Conservation (phyloP, 2,797 vertebrate genomes). For the Lagodon rhomboides region DNA sequence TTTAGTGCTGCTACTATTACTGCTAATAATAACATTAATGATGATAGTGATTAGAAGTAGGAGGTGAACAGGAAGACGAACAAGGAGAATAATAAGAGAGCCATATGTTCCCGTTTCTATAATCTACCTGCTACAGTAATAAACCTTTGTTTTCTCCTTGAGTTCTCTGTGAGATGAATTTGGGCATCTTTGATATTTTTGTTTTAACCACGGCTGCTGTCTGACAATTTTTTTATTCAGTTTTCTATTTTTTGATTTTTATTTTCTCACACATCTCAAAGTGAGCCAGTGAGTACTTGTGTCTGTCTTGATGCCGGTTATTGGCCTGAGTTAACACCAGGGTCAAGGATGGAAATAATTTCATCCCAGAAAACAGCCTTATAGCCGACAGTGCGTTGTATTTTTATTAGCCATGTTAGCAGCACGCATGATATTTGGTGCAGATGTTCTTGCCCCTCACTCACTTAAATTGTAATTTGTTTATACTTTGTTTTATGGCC, state of each 20-base stretch:
- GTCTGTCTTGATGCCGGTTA: not conserved
- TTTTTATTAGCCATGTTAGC: not conserved
- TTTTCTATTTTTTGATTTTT: not conserved
- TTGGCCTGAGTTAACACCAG: not conserved
- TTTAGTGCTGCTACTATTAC: slow-evolving; percentile 21
- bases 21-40: slow-evolving; percentile 18
- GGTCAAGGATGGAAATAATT: not conserved
- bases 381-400: not conserved
- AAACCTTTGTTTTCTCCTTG: not conserved
- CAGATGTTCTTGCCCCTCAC: not conserved
- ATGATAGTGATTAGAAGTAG: slow-evolving; percentile 20
- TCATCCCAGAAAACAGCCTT: not conserved
- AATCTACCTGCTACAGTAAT: not conserved
- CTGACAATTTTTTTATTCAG: not conserved
- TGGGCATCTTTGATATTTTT: not conserved
- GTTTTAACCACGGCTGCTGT: not conserved
- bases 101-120: not conserved
- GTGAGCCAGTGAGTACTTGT: not conserved
- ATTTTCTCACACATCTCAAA: not conserved
- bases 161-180: not conserved
- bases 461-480: not conserved
- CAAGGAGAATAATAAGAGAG: slow-evolving; percentile 6
- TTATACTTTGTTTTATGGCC: not conserved
- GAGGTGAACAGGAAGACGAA: slow-evolving; percentile 3
- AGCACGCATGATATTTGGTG: not conserved